Percentiles rank a stretch among this genome's conserved stretches.
Conservation (phyloP, 2,888 invertebrate species). For the Melanostoma mellinum region DNA sequence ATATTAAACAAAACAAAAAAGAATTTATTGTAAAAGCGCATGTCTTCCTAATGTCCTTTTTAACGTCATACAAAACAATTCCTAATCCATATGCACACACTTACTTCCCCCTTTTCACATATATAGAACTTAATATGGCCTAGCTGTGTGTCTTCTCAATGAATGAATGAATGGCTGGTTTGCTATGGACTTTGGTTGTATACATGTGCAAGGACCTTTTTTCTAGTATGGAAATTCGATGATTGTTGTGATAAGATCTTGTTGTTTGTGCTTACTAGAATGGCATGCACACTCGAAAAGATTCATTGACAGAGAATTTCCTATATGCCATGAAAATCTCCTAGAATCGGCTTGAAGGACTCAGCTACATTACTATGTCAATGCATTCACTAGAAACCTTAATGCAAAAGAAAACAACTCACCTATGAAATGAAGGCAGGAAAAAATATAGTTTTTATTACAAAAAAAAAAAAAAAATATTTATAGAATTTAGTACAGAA, state of each 20-base stretch:
- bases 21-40: slow-evolving; percentile 55
- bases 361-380: slow-evolving; percentile 34
- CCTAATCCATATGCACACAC: slow-evolving; percentile 21
- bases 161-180: background rate
- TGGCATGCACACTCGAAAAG: slow-evolving; percentile 40
- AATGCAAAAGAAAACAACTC: slow-evolving; percentile 31
- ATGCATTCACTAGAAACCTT: slow-evolving; percentile 14
- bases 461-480: slow-evolving; percentile 13
- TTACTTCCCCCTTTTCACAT: background rate
- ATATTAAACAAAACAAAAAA: slow-evolving; percentile 24
- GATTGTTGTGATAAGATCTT: slow-evolving; percentile 48
- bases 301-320: slow-evolving; percentile 19
- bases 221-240: slow-evolving; percentile 38
- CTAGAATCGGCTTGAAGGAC: slow-evolving; percentile 54
- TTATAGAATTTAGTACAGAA: background rate
- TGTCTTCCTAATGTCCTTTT: slow-evolving; percentile 64
- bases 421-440: slow-evolving; percentile 31
- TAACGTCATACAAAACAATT: slow-evolving; percentile 35
- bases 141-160: slow-evolving; percentile 2
- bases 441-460: slow-evolving; percentile 4
- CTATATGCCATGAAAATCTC: slow-evolving; percentile 21
- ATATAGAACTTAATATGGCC: background rate
- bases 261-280: slow-evolving; percentile 14
- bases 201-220: slow-evolving; percentile 25
- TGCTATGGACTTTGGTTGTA: background rate